phyloP scores from a whole-genome alignment of 2,888 invertebrate species.

The Pyrocoelia pectoralis region DNA sequence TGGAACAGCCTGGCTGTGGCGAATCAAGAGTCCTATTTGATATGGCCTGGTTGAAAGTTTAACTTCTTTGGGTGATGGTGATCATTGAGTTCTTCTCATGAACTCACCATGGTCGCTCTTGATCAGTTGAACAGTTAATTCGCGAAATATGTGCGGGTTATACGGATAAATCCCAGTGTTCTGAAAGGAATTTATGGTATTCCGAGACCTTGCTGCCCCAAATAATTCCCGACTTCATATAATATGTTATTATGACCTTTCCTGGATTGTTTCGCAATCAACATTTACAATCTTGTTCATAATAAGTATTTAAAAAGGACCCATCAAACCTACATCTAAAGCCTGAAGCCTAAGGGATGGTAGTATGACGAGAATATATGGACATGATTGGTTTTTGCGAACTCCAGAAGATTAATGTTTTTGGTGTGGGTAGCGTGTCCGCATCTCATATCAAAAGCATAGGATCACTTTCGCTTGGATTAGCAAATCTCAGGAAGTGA shows the following conservation, averaged over 20 bases:
- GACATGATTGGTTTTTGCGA: background rate
- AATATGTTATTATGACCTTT: too few species aligned
- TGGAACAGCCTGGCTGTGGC: background rate
- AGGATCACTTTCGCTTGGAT: too few species aligned
- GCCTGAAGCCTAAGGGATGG: background rate
- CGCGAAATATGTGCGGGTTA: background rate
- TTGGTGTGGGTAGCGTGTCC: too few species aligned
- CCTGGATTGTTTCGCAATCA: background rate
- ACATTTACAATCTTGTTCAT: background rate
- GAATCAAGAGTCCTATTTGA: conserved; percentile 1
- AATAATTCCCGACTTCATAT: background rate
- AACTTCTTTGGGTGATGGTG: background rate
- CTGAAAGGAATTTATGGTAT: background rate
- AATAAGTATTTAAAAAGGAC: background rate
- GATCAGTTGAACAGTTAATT: background rate
- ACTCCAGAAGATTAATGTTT: too few species aligned
- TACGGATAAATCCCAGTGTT: too few species aligned
- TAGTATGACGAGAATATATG: background rate
- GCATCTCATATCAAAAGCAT: too few species aligned
- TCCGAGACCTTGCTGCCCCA: background rate
- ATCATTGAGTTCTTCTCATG: background rate
- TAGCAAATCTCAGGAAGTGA: too few species aligned
- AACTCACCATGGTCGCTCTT: background rate
- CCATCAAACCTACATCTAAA: background rate
- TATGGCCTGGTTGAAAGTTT: background rate